Base-by-base conservation (phyloP, 2,797 vertebrate species). In the Peromyscus nudipes region DNA sequence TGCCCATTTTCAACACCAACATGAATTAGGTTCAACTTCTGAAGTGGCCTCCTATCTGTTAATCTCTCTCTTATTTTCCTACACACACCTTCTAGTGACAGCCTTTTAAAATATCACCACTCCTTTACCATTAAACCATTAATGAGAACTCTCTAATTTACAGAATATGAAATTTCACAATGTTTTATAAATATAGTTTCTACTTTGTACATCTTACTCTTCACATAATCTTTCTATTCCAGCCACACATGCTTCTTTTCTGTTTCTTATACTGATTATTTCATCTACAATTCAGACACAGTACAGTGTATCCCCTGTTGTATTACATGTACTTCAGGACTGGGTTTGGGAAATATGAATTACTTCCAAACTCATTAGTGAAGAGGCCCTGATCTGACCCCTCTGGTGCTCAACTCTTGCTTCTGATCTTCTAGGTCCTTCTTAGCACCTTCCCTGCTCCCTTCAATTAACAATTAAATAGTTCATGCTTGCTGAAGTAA, bases 281-380 rank as follows among this genome's bases (percentile, higher is more conserved):
- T 60, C 10, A 40, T 34, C 19, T 62, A 27, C 34, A 31, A n/a
- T 17, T 40, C 12, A 52, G 21, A 55, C 25, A 29, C n/a, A 57
- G 8, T 8, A 5, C 23, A 60, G 2, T 13, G 21, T n/a, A 9
- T 62, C 46, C 0, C 25, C 7, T 10, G 14, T 9, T 5, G 14
- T 60, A 21, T 40, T 55, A 19, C 40, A 9, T 49, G 8, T 29
- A 49, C 8, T 52, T 2, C 10, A 13, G 65, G 14, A 19, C 37
- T 52, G 17, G 17, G 25, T 40, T 37, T 17, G 23, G 60, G 16
- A 91, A 79, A 29, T 80, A 31, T 25, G 43, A 84, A 60, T 12
- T 71, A 29, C 3, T 57, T 43, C 25, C 71, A 90, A 43, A 31
- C 13, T 55, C 25, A 19, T 65, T 85, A 31, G 29, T 46, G 40